Evolutionary conservation across 1,140 invertebrate genomes (phyloP).

Genomic region (Monochamus saltuarius): DNA sequence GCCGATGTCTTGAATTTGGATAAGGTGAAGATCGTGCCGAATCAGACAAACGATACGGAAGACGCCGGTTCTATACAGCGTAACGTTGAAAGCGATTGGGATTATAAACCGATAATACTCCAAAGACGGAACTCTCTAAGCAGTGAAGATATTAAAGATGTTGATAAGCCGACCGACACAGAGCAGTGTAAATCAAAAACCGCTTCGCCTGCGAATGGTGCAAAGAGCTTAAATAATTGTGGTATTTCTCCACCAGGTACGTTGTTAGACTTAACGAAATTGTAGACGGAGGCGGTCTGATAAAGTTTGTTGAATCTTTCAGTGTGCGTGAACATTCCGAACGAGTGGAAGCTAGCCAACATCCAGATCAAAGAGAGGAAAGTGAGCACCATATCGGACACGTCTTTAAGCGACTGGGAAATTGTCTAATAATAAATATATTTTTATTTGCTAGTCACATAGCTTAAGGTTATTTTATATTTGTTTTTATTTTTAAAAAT

Average conservation of each 20-base stretch:
- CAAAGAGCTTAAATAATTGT: no score
- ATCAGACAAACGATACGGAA: neutral
- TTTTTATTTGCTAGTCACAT: constrained; percentile 1
- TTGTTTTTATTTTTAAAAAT: neutral
- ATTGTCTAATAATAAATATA: constrained; percentile 21
- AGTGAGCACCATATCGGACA: constrained; percentile 31
- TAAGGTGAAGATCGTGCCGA: constrained; percentile 38
- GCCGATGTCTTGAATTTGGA: constrained; percentile 57
- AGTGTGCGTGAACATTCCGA: constrained; percentile 38
- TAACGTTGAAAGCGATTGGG: constrained; percentile 12
- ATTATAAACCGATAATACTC: constrained; percentile 7
- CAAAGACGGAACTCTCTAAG: neutral
- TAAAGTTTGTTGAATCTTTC: constrained; percentile 19
- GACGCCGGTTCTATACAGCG: neutral
- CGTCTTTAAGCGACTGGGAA: constrained; percentile 44
- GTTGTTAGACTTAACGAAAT: constrained; percentile 8
- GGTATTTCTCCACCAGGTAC: constrained; percentile 8
- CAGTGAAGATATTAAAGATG: constrained; percentile 1
- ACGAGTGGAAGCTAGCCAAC: constrained; percentile 40
- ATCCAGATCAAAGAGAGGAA: constrained; percentile 30
- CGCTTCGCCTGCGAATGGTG: no score
- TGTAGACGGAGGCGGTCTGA: neutral
- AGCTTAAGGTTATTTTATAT: neutral
- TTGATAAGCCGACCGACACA: no score
- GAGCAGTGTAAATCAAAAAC: no score